These are phyloP conservation scores for Galerucella nymphaeae DNA, from an alignment of 2,888 invertebrate genomes.

Conservation along the genomic window DNA sequence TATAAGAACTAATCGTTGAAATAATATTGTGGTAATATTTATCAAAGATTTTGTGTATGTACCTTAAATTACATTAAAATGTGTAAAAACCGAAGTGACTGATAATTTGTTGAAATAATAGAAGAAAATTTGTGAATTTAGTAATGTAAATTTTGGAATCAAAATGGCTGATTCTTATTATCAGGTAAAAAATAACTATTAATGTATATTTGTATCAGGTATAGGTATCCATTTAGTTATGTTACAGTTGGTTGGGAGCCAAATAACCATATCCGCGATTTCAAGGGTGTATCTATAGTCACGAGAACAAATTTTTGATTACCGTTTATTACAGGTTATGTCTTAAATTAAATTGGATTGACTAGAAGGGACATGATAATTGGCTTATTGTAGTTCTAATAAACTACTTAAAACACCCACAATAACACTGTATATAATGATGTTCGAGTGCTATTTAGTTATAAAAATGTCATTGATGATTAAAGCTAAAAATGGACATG, in stretches of 20 bases:
- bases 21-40: conserved; percentile 8
- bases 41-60: conserved; percentile 16
- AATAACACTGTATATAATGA: background rate
- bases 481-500: conserved; percentile 40
- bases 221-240: background rate
- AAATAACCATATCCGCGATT: conserved; percentile 15
- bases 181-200: conserved; percentile 67
- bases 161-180: conserved; percentile 77
- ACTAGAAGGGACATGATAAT: background rate
- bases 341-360: conserved; percentile 5
- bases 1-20: conserved; percentile 19
- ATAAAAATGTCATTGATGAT: conserved; percentile 31
- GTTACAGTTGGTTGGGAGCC: conserved; percentile 7
- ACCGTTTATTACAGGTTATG: conserved; percentile 28
- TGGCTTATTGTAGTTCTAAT: conserved; percentile 1
- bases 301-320: conserved; percentile 24
- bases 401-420: conserved; percentile 6
- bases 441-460: background rate
- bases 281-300: conserved; percentile 22
- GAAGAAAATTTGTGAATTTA: conserved; percentile 33
- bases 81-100: conserved; percentile 24
- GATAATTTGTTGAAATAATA: conserved; percentile 33
- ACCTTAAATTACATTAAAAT: conserved; percentile 19
- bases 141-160: conserved; percentile 53
- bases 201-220: conserved; percentile 5